Conservation (phyloP, 2,888 invertebrate species). For the Lordiphosa andalusiaca region DNA sequence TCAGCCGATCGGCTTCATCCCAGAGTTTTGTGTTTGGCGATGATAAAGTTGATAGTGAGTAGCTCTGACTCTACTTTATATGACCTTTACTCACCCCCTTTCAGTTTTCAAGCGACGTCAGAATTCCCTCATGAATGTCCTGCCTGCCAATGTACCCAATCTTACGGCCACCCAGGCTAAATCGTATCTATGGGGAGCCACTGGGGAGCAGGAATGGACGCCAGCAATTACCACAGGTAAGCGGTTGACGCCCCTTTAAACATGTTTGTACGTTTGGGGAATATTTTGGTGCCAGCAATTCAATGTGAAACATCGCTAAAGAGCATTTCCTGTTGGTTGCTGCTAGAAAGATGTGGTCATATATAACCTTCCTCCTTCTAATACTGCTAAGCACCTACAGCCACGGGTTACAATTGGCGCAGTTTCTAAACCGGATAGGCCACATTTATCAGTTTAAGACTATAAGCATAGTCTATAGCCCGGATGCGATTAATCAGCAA, state of each 20-base stretch:
- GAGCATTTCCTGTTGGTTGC: conserved; percentile 8
- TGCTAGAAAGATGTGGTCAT: conserved; percentile 13
- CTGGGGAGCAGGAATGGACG: conserved; percentile 98
- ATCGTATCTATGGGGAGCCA: conserved; percentile 92
- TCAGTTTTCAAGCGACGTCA: conserved; percentile 73
- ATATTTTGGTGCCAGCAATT: too few species aligned
- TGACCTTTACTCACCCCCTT: too few species aligned
- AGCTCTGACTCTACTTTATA: background rate
- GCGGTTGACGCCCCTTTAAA: conserved; percentile 12
- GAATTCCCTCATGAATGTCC: conserved; percentile 62
- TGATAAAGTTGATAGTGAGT: conserved; percentile 72
- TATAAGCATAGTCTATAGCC: conserved; percentile 38
- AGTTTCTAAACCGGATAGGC: conserved; percentile 48
- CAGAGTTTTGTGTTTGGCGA: conserved; percentile 53
- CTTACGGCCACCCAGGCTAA: conserved; percentile 77
- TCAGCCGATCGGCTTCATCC: conserved; percentile 66
- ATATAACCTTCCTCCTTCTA: conserved; percentile 20
- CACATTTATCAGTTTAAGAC: conserved; percentile 23
- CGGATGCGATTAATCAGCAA: conserved; percentile 5
- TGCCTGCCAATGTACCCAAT: conserved; percentile 52
- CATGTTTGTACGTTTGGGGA: background rate
- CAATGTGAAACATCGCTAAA: background rate
- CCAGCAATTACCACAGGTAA: conserved; percentile 94
- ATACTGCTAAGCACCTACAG: conserved; percentile 2
- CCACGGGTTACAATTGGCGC: conserved; percentile 18